Base-by-base conservation (phyloP, 2,888 invertebrate genomes). In the Lysandra bellargus region DNA sequence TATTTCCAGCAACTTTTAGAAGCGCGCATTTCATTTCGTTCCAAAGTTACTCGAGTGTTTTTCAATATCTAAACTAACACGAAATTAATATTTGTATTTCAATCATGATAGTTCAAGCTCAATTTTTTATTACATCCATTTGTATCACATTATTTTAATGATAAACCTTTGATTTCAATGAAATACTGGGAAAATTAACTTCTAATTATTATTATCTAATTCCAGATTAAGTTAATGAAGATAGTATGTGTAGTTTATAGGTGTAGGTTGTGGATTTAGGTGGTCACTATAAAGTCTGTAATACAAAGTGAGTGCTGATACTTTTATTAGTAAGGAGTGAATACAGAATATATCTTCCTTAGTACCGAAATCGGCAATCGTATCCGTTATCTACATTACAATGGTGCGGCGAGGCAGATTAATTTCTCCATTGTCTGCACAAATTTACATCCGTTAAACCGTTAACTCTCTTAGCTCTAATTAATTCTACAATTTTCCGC, bases 401-500 rank as follows among this genome's bases (percentile, higher is more conserved):
- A 76, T 53, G 57, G 33, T 57, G 76, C 17, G 57, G 53, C 76
- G 23, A 57, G 53, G 76, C 9, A 76, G 76, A 76, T 76, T 76
- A 76, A 76, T 76, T 57, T 76, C 49, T 49, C 76, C 37, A 57
- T 76, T 76, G 76, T 76, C 53, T 33, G 76, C 53, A 49, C 57
- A 75, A 75, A 53, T 76, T 76, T 57, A 76, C 76, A 57, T 76
- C 53, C 53, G 53, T 33, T 76, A 76, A 76, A 57, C 57, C 33
- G 14, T 49, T 76, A 17, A 33, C 33, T 57, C 76, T 76, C 76
- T 33, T 76, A 57, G 6, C 57, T 78, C 76, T 33, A 81, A 81
- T 81, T 81, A 78, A 81, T 80, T 77, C 78, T 69, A 79, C 76
- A 78, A 78, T 61, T 79, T 78, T 30, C 53, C 23, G 14, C 30